phyloP scores from a whole-genome alignment of 2,113 vertebrate genomes.

The Myrmecobius fasciatus region DNA sequence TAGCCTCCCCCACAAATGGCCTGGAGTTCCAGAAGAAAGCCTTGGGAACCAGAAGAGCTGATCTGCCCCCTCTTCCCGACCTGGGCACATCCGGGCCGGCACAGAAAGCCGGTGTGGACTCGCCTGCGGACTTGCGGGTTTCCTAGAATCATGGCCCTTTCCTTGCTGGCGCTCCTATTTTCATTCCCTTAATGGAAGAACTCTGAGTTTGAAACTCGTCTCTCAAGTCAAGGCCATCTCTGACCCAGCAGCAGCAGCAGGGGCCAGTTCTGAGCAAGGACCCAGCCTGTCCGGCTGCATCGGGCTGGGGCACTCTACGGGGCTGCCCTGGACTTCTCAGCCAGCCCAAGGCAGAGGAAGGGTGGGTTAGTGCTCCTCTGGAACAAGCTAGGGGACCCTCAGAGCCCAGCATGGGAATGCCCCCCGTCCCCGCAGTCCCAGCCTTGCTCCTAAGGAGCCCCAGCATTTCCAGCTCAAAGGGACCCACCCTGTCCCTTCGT shows the following conservation, averaged over 20 bases:
- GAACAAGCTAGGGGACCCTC: background rate
- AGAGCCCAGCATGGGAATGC: too few relatives aligned
- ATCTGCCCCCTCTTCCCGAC: background rate
- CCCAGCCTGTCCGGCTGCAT: background rate
- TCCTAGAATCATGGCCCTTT: background rate
- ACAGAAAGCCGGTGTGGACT: background rate
- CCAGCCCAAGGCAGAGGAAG: background rate
- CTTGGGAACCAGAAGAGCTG: background rate
- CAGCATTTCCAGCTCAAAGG: too few relatives aligned
- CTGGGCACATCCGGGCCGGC: too few relatives aligned
- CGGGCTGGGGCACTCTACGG: background rate
- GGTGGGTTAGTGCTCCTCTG: too few relatives aligned
- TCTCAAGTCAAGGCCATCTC: background rate
- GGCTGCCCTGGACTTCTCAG: too few relatives aligned
- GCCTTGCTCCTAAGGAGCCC: too few relatives aligned
- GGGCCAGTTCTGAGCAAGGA: too few relatives aligned
- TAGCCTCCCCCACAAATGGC: background rate
- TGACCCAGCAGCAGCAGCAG: background rate
- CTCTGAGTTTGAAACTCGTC: background rate
- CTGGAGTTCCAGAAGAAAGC: background rate
- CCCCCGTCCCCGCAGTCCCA: too few relatives aligned
- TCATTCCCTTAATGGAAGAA: background rate
- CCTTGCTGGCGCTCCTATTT: too few relatives aligned
- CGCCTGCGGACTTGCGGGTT: background rate
- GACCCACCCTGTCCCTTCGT: background rate